These are phyloP conservation scores for Mesembrinibis cayennensis DNA, from an alignment of 2,113 vertebrate species.

Conservation along the genomic window DNA sequence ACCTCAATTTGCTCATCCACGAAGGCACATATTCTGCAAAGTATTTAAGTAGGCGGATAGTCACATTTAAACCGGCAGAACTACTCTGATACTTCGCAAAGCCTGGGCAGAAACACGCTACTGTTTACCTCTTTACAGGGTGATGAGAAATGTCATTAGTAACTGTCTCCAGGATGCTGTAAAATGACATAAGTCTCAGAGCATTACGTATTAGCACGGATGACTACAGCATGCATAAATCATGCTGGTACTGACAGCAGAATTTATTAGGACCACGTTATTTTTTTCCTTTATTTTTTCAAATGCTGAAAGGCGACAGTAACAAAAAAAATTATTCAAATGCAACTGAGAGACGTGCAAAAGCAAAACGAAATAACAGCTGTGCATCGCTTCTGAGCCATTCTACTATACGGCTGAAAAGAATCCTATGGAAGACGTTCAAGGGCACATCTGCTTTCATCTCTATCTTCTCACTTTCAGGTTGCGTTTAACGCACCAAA, in stretches of 20 bases:
- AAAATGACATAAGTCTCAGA: not conserved
- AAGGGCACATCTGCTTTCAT: not conserved
- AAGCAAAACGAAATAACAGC: not conserved
- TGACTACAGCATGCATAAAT: not conserved
- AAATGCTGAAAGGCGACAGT: not conserved
- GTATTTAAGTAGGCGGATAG: not conserved
- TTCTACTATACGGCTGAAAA: not conserved
- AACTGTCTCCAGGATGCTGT: slow-evolving; percentile 20
- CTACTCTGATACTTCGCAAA: not conserved
- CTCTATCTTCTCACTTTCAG: not conserved
- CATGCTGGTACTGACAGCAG: not conserved
- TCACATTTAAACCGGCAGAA: not conserved
- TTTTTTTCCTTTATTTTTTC: not conserved
- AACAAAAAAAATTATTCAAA: not conserved
- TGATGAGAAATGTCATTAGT: not conserved
- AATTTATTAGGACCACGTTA: not conserved
- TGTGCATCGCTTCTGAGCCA: not conserved
- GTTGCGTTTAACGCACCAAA: not conserved
- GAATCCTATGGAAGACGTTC: not conserved
- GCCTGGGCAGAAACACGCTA: not conserved
- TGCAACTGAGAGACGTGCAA: not conserved
- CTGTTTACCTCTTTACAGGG: not conserved
- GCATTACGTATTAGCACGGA: not conserved
- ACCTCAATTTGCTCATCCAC: not conserved
- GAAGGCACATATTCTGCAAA: not conserved